Evolutionary conservation across 2,888 invertebrate genomes (phyloP).

Genomic region (Gymnocheta viridis): DNA sequence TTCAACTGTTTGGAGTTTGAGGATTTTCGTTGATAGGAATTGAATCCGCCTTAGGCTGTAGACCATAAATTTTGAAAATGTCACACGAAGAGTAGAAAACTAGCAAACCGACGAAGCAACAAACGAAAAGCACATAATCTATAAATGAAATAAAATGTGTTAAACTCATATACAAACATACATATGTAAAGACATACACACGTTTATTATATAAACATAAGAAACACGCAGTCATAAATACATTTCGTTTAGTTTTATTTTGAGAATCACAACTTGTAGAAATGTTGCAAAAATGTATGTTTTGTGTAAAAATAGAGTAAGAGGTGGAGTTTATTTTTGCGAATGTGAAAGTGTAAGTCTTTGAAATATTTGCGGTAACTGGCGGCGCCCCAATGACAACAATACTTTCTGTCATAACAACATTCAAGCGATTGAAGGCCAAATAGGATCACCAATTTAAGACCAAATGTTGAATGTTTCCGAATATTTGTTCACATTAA

Average conservation of each 20-base stretch:
- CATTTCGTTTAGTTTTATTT: conserved; percentile 6
- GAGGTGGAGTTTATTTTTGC: not conserved
- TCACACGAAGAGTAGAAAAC: conserved; percentile 69
- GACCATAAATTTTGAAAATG: conserved; percentile 79
- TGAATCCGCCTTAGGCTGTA: conserved; percentile 73
- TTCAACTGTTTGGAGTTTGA: conserved; percentile 50
- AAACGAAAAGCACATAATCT: conserved; percentile 6
- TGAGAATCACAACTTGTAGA: not conserved
- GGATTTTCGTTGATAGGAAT: conserved; percentile 64
- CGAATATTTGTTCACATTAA: not conserved
- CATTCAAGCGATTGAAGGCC: not conserved
- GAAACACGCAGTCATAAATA: conserved; percentile 55
- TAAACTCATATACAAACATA: not conserved
- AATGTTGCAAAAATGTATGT: not conserved
- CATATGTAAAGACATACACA: not conserved
- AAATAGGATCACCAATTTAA: not conserved
- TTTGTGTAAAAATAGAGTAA: not conserved
- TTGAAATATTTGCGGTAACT: not conserved
- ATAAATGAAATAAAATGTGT: not conserved
- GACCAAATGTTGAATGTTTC: not conserved
- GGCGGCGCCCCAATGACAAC: not conserved
- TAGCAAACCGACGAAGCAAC: not conserved
- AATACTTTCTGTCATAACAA: not conserved
- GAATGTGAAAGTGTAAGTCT: not conserved
- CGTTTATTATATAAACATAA: conserved; percentile 14